A percentile compares a stretch with the other conserved stretches of the same genome.
Conservation (phyloP, 2,797 vertebrate species). For the Mormyrops boulengeri region DNA sequence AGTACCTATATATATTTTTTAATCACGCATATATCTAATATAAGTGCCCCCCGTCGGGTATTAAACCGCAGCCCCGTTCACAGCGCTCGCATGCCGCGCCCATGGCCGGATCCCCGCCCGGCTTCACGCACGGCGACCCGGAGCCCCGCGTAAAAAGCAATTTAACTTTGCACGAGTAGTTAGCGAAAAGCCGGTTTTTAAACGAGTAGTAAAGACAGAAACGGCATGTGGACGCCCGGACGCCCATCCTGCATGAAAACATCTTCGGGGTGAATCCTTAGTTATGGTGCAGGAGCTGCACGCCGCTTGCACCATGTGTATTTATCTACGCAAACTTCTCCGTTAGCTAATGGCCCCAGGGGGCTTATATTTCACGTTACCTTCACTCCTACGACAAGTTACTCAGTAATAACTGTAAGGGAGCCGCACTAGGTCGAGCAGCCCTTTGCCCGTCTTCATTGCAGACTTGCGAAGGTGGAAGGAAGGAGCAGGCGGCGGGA, state of each 20-base stretch:
- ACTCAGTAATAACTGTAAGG: neutral
- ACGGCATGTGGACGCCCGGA: neutral
- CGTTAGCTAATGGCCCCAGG: neutral
- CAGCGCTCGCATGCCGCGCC: neutral
- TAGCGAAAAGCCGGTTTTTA: neutral
- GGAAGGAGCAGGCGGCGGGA: neutral
- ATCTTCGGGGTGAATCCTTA: neutral
- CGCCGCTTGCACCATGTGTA: neutral
- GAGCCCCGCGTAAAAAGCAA: neutral
- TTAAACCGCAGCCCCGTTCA: neutral
- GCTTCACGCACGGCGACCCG: neutral
- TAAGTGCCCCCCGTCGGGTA: neutral
- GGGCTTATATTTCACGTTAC: neutral
- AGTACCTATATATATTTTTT: neutral
- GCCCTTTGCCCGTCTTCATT: neutral
- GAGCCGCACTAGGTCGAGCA: neutral
- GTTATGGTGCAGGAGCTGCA: neutral
- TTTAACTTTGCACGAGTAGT: neutral
- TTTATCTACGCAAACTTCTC: neutral
- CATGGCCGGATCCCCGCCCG: neutral
- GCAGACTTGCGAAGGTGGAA: neutral
- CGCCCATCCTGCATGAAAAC: neutral
- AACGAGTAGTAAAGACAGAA: too few relatives aligned
- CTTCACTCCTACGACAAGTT: neutral
- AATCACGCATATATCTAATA: neutral